phyloP scores from a whole-genome alignment of 2,888 invertebrate species.

The Chrysopilus asiliformis region DNA sequence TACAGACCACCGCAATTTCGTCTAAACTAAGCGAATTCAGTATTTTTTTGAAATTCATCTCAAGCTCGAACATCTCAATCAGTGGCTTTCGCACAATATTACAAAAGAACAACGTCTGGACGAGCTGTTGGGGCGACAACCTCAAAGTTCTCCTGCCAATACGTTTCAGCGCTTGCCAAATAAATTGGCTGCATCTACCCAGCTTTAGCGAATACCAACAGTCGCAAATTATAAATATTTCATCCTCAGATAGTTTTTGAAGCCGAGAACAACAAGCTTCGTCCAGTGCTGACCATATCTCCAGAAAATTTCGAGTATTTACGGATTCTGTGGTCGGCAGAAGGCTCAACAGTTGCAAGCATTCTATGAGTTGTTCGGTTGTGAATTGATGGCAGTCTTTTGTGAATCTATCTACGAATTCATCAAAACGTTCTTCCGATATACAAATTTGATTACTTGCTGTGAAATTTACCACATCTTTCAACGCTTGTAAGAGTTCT shows the following conservation, averaged over 20 bases:
- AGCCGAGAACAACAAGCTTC: slow-evolving; percentile 43
- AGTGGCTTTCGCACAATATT: slow-evolving; percentile 44
- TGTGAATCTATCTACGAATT: slow-evolving; percentile 27
- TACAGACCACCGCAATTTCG: slow-evolving; percentile 56
- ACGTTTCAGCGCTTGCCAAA: slow-evolving; percentile 40
- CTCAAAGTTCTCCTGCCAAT: slow-evolving; percentile 43
- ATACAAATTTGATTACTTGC: slow-evolving; percentile 17
- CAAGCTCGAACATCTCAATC: slow-evolving; percentile 50
- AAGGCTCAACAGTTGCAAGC: slow-evolving; percentile 40
- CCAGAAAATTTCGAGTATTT: slow-evolving; percentile 44
- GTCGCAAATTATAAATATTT: slow-evolving; percentile 45
- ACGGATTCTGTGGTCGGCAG: slow-evolving; percentile 42
- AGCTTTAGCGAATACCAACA: slow-evolving; percentile 49
- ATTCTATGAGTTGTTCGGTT: slow-evolving; percentile 42
- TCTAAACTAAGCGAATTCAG: slow-evolving; percentile 45
- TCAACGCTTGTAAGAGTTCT: slow-evolving; percentile 20
- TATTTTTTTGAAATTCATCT: slow-evolving; percentile 40
- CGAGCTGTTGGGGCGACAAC: slow-evolving; percentile 46
- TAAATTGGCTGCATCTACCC: slow-evolving; percentile 42
- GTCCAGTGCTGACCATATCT: slow-evolving; percentile 55
- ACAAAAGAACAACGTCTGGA: slow-evolving; percentile 53
- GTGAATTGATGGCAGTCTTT: slow-evolving; percentile 41
- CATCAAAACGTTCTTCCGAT: slow-evolving; percentile 22
- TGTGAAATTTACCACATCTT: slow-evolving; percentile 22
- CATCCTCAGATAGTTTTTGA: slow-evolving; percentile 39